Conservation (phyloP, 1,140 invertebrate genomes). For the Drosophila jambulina region DNA sequence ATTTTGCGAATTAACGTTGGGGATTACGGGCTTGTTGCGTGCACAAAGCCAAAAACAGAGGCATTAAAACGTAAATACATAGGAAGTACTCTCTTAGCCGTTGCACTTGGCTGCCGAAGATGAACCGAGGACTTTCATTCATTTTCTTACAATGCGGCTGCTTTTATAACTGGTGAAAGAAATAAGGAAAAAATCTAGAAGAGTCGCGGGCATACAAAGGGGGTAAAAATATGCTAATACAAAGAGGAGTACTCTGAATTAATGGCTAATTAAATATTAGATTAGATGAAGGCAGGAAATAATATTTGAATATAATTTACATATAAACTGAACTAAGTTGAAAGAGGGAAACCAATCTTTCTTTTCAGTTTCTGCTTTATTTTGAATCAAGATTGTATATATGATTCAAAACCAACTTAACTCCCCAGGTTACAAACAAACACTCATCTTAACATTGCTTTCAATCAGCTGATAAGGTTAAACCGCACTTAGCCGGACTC, state of each 20-base stretch:
- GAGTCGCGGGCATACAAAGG: background rate
- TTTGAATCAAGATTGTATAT: background rate
- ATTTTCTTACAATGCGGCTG: conserved; percentile 21
- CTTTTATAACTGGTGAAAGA: conserved; percentile 35
- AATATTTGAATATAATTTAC: background rate
- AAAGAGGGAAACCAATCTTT: background rate
- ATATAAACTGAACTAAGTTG: background rate
- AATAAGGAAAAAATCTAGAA: conserved; percentile 31
- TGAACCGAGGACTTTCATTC: conserved; percentile 52
- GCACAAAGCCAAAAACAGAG: conserved; percentile 24
- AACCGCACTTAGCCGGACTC: conserved; percentile 20
- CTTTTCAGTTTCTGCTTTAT: background rate
- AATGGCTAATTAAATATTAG: no score
- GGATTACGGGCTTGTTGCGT: conserved; percentile 33
- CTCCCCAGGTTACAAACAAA: background rate
- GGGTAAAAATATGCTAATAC: conserved; percentile 5
- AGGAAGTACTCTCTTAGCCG: conserved; percentile 39
- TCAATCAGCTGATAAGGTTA: conserved; percentile 24
- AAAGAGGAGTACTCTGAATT: background rate
- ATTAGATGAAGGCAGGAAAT: background rate
- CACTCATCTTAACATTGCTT: background rate
- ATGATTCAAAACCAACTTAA: background rate
- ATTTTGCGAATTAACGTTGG: conserved; percentile 12
- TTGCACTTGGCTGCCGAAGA: conserved; percentile 56
- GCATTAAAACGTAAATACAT: conserved; percentile 21